Base-by-base conservation (phyloP, 2,888 invertebrate genomes). In the Pharmacophagus antenor region DNA sequence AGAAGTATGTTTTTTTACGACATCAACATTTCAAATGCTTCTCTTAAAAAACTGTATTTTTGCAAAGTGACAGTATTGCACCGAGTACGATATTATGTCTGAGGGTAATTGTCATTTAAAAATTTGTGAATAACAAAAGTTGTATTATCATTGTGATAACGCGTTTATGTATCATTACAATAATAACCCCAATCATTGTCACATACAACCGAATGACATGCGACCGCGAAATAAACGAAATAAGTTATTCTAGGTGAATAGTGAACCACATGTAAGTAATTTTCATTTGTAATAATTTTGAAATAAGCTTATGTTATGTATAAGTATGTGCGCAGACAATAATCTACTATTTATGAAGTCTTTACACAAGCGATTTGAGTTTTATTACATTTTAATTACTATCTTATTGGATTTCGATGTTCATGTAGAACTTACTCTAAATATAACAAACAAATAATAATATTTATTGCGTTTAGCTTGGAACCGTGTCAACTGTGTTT, bases 111-210 rank as follows among this genome's bases (percentile, higher is more conserved):
- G 4, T 42, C 1, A 6, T n/a, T n/a, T 42, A 18, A 20, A 8
- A 46, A 20, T 20, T 15, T 42, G 42, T 42, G n/a, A 42, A 18
- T 27, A 10, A 15, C 12, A 8, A 17, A 42, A 17, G n/a, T 42
- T 17, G 2, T 47, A 23, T 56, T 41, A 20, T 56, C 49, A 49
- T 22, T 42, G 56, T 56, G 18, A 49, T 49, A 5, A 37, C 12
- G 5, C 31, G 15, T 31, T 20, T 27, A 23, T 56, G 37, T 56
- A 47, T 20, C 23, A 56, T 56, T 50, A 56, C 25, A 44, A 44
- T 25, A 56, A 50, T 56, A 49, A 50, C 27, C 23, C n/a, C 25
- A 44, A 56, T 50, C 50, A 50, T 56, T 25, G 42, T 21, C 42
- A 12, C 27, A 20, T 17, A 56, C 56, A 37, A 15, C 8, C 37